These are phyloP conservation scores for Fragum sueziense DNA, from an alignment of 2,888 invertebrate species.

Conservation along the genomic window DNA sequence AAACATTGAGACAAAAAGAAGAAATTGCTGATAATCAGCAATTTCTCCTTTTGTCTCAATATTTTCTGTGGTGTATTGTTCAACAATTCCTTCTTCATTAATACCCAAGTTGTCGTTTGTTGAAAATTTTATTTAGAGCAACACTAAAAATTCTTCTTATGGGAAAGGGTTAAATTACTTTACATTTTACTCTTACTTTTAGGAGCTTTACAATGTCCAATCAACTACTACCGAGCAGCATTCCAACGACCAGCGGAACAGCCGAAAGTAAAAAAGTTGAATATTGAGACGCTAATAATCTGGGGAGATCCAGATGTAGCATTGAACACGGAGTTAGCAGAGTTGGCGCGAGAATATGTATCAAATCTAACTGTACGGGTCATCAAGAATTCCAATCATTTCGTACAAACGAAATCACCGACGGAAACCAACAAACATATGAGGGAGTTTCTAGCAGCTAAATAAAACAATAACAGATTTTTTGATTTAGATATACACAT, in stretches of 20 bases:
- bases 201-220: slow-evolving; percentile 89
- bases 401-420: slow-evolving; percentile 90
- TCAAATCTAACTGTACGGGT: slow-evolving; percentile 87
- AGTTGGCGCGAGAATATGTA: slow-evolving; percentile 82
- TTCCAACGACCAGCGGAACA: slow-evolving; percentile 26
- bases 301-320: slow-evolving; percentile 71
- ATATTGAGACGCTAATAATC: slow-evolving; percentile 66
- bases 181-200: background rate
- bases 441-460: slow-evolving; percentile 84
- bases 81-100: no score
- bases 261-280: slow-evolving; percentile 25
- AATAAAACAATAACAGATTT: no score
- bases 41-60: slow-evolving; percentile 4
- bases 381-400: slow-evolving; percentile 88
- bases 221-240: slow-evolving; percentile 88
- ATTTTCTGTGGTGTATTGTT: no score
- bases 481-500: no score
- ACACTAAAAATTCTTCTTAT: background rate
- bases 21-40: background rate
- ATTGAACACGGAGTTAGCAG: slow-evolving; percentile 63
- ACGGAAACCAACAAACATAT: slow-evolving; percentile 86
- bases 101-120: background rate
- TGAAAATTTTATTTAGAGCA: background rate
- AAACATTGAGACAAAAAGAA: background rate
- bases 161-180: background rate